Conservation (phyloP, 2,797 vertebrate genomes). For the Myiotriccus ornatus region DNA sequence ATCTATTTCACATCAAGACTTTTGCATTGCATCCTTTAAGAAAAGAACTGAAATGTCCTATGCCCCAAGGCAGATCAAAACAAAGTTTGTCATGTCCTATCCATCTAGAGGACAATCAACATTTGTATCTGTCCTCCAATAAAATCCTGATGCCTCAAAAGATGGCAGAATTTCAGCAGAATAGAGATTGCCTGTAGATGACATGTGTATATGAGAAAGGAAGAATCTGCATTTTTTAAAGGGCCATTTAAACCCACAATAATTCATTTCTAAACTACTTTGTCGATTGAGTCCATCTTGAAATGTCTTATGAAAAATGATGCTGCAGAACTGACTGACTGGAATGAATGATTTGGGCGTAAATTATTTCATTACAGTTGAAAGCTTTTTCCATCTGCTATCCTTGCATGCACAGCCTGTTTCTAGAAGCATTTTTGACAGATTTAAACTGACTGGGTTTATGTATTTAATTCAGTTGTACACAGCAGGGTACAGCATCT, state of each 20-base stretch:
- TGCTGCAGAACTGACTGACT: background rate
- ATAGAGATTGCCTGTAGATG: background rate
- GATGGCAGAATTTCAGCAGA: background rate
- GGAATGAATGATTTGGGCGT: background rate
- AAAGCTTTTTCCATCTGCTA: background rate
- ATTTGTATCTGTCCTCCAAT: background rate
- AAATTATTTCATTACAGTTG: background rate
- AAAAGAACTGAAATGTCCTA: background rate
- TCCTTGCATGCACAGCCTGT: background rate
- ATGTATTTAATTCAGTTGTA: background rate
- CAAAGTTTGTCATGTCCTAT: background rate
- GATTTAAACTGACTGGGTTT: background rate
- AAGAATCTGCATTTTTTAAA: background rate
- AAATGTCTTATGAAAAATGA: background rate
- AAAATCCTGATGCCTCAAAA: background rate
- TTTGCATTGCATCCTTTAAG: background rate
- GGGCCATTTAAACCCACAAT: background rate
- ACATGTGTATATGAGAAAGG: background rate
- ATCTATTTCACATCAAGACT: slow-evolving; percentile 9
- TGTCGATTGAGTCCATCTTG: background rate
- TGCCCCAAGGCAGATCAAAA: background rate
- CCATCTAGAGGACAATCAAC: background rate
- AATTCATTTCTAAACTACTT: background rate
- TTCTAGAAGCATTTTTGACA: slow-evolving; percentile 13
- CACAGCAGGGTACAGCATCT: background rate